Conservation (phyloP, 37 sponge, comb jelly and placozoan species). For the Dysidea cf. avara region DNA sequence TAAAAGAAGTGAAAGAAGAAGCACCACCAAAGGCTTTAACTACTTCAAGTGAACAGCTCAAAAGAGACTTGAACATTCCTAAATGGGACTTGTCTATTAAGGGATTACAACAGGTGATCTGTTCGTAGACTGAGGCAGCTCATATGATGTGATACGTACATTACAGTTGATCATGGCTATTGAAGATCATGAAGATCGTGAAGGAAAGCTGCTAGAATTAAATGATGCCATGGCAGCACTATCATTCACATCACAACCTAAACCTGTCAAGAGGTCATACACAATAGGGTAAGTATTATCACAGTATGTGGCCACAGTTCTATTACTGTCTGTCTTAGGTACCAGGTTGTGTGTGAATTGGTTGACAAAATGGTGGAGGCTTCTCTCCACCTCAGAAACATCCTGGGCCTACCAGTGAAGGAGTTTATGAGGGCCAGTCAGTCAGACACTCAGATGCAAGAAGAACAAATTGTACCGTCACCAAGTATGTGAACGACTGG, state of each 20-base stretch:
- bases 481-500: no score
- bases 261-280: not conserved
- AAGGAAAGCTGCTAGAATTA: slow-evolving; percentile 52
- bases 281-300: slow-evolving; percentile 19
- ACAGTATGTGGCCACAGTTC: not conserved
- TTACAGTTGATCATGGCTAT: slow-evolving; percentile 14
- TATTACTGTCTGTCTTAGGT: slow-evolving; percentile 15
- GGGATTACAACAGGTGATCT: slow-evolving; percentile 45
- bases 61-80: slow-evolving; percentile 10
- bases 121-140: not conserved
- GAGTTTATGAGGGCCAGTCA: slow-evolving; percentile 9
- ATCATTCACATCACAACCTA: slow-evolving; percentile 36
- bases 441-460: no score
- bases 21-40: not conserved
- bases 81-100: slow-evolving; percentile 73
- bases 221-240: slow-evolving; percentile 38
- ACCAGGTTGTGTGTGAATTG: slow-evolving; percentile 47
- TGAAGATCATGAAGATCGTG: slow-evolving; percentile 43
- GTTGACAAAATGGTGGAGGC: slow-evolving; percentile 26
- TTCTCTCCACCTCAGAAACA: slow-evolving; percentile 32
- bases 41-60: no score
- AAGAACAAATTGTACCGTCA: no score
- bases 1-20: not conserved
- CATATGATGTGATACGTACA: no score
- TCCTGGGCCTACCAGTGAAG: slow-evolving; percentile 45